A percentile compares a stretch with the other conserved stretches of the same genome.
These are phyloP conservation scores for Solenopsis invicta DNA, from an alignment of 1,140 invertebrate genomes.

Conservation along the genomic window DNA sequence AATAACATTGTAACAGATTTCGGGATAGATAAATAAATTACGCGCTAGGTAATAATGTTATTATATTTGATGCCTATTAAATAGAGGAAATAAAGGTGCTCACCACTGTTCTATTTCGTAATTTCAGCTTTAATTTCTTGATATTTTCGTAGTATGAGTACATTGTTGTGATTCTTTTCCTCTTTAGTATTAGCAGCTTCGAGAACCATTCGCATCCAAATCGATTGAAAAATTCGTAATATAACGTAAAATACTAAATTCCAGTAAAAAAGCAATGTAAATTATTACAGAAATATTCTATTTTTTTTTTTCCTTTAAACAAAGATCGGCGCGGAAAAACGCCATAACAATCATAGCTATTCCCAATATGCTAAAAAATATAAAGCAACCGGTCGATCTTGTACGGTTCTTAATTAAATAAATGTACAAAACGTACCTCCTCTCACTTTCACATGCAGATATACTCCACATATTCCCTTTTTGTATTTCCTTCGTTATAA, in stretches of 20 bases:
- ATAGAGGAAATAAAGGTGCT: constrained; percentile 15
- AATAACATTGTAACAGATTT: neutral
- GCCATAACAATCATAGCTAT: constrained; percentile 71
- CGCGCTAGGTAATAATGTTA: neutral
- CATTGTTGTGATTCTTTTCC: constrained; percentile 66
- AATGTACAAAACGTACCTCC: constrained; percentile 84
- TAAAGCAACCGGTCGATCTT: constrained; percentile 78
- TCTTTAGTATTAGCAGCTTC: constrained; percentile 45
- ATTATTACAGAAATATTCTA: constrained; percentile 70
- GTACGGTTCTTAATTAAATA: constrained; percentile 82
- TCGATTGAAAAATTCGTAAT: constrained; percentile 65
- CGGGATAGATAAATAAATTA: neutral
- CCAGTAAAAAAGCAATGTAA: constrained; percentile 76
- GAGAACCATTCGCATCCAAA: constrained; percentile 60
- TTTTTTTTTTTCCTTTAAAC: constrained; percentile 32
- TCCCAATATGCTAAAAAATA: constrained; percentile 73
- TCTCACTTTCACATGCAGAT: constrained; percentile 74
- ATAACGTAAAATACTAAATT: constrained; percentile 68
- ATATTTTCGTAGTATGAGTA: constrained; percentile 71
- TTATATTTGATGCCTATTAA: neutral
- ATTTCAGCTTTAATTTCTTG: constrained; percentile 74
- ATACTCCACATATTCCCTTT: constrained; percentile 19
- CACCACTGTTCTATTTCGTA: constrained; percentile 50
- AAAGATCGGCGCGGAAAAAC: constrained; percentile 46
- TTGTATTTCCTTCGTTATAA: constrained; percentile 70